Conservation (phyloP, 2,888 invertebrate genomes). For the Muscina levida region DNA sequence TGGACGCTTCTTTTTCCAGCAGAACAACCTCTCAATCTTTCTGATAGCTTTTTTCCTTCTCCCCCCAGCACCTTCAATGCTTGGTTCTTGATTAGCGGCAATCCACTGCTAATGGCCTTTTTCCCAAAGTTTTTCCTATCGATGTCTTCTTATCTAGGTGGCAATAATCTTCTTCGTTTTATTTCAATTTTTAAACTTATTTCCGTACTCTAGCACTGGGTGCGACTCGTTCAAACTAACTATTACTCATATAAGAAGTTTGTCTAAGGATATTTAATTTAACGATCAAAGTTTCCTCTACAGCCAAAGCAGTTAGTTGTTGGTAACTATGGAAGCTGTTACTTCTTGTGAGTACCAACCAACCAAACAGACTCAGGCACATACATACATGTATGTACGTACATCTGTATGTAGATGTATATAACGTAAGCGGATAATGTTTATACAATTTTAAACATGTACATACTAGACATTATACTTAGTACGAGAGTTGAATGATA, state of each 20-base stretch:
- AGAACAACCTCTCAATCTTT: too few relatives aligned
- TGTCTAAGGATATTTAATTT: constrained; percentile 57
- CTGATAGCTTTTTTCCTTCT: too few relatives aligned
- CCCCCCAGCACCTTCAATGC: too few relatives aligned
- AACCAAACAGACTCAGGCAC: background rate
- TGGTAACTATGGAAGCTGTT: background rate
- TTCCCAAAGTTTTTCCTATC: background rate
- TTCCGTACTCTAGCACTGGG: background rate
- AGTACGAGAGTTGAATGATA: too few relatives aligned
- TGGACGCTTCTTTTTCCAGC: too few relatives aligned
- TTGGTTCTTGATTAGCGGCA: too few relatives aligned
- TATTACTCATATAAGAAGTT: constrained; percentile 7
- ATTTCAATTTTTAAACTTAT: constrained; percentile 33
- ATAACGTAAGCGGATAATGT: background rate
- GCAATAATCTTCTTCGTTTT: constrained; percentile 16
- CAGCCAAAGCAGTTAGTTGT: constrained; percentile 2
- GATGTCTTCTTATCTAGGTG: background rate
- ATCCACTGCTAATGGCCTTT: too few relatives aligned
- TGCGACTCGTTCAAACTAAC: too few relatives aligned
- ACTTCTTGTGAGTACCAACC: background rate
- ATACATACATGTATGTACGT: constrained; percentile 4
- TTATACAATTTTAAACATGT: background rate
- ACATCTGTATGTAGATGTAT: background rate
- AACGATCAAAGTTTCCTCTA: constrained; percentile 57
- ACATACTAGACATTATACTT: too few relatives aligned